phyloP scores from a whole-genome alignment of 2,888 invertebrate genomes.

The Habrosyne pyritoides region DNA sequence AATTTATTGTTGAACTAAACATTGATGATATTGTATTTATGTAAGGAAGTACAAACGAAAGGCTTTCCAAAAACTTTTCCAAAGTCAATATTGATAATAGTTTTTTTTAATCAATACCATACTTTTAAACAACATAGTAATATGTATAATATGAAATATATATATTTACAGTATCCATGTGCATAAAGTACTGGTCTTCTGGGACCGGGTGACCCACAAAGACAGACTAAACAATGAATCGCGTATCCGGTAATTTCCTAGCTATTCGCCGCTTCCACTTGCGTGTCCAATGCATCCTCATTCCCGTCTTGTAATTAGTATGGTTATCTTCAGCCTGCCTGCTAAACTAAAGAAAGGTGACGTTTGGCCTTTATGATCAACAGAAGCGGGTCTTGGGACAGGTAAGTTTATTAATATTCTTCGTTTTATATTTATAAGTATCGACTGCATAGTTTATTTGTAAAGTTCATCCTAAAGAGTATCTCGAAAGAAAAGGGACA shows the following conservation, averaged over 20 bases:
- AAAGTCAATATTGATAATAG: too few relatives aligned
- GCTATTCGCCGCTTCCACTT: conserved; percentile 31
- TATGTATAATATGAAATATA: too few relatives aligned
- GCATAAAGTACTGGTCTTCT: neutral
- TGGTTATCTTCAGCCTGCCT: neutral
- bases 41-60: too few relatives aligned
- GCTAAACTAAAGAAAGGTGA: neutral
- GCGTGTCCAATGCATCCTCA: conserved; percentile 41
- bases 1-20: too few relatives aligned
- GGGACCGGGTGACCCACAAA: conserved; percentile 44
- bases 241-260: conserved; percentile 38
- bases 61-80: too few relatives aligned
- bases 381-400: too few relatives aligned
- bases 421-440: too few relatives aligned
- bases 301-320: conserved; percentile 25
- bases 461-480: neutral
- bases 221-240: conserved; percentile 45
- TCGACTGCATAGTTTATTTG: too few relatives aligned
- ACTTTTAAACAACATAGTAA: too few relatives aligned
- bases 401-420: too few relatives aligned
- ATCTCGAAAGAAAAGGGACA: neutral
- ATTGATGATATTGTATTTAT: too few relatives aligned
- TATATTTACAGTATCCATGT: neutral
- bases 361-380: neutral
- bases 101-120: too few relatives aligned